Base-by-base conservation (phyloP, 2,113 vertebrate genomes). In the Hucho hucho region DNA sequence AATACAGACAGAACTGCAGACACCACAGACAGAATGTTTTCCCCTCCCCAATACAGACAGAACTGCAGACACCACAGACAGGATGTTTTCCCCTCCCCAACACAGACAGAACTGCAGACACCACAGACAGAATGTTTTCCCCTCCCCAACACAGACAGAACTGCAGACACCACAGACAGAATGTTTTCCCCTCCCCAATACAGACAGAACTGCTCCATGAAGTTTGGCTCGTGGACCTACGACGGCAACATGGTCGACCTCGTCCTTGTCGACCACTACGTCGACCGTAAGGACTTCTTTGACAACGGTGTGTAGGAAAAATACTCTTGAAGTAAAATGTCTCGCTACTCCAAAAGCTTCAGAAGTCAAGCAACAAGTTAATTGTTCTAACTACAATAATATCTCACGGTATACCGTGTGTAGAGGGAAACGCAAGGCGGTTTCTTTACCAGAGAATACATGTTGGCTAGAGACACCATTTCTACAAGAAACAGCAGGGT, bases 191-290 rank as follows among this genome's bases (percentile, higher is more conserved):
- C 1, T 99, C 37, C 37, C 37, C 98, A 53, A 0, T 96, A 99
- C 88, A 90, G 94, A 14, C 97, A 99, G 89, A 99, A 98, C 89
- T 99, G 97, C 87, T 96, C 97, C 12, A 98, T 99, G 96, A 99
- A 97, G 87, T 99, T 99, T n/a, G 97, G 97, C 58, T 99, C 97
- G 0, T 98, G 97, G 97, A 98, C 97, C 0, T 98, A 99, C 0
- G 97, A 98, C 1, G 96, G 97, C 20, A 92, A 89, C 78, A 96
- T 97, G 96, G 96, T 99, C 61, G 97, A 98, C 83, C 91, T 98
- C 80, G 92, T 96, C 65, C 90, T 97, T 72, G 83, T 96, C 1
- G 93, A 98, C 74, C 93, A 95, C 79, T 93, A 97, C 0, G 97
- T 99, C 64, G 96, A 99, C 85, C 94, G 96, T 3, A 97, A 95